Percentiles rank a stretch among this genome's conserved stretches.
Evolutionary conservation across 2,113 vertebrate genomes (phyloP).

Genomic region (Albula goreensis): DNA sequence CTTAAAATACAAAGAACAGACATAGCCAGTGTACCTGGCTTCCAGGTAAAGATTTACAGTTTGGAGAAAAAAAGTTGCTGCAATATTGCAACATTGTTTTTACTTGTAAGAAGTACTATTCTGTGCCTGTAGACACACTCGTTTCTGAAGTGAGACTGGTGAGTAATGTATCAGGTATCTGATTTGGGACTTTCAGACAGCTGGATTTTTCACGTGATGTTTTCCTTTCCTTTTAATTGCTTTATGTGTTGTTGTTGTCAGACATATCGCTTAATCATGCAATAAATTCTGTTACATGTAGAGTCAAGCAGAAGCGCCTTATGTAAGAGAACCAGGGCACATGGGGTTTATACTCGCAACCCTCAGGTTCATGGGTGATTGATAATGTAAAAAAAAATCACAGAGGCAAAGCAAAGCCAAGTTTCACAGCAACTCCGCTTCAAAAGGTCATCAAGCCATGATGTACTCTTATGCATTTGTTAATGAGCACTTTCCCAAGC

Average conservation of each 20-base stretch:
- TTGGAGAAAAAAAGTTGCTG: neutral
- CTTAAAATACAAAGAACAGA: too few relatives aligned
- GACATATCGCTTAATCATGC: neutral
- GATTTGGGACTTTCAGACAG: neutral
- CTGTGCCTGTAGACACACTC: neutral
- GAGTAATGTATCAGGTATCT: neutral
- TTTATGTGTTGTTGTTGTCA: neutral
- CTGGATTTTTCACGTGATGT: neutral
- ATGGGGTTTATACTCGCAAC: neutral
- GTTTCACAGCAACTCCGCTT: neutral
- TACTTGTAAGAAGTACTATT: neutral
- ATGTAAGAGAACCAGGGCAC: neutral
- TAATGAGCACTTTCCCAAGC: neutral
- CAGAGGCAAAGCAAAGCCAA: neutral
- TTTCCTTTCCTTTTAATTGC: neutral
- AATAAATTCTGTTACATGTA: neutral
- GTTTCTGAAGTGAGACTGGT: neutral
- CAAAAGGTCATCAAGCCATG: neutral
- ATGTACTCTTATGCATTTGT: neutral
- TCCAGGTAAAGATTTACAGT: too few relatives aligned
- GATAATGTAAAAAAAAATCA: neutral
- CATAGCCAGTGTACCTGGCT: too few relatives aligned
- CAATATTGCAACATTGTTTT: neutral
- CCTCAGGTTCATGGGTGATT: neutral
- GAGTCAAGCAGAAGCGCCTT: neutral